These are phyloP conservation scores for Chrysina gloriosa DNA, from an alignment of 2,888 invertebrate species.

Conservation along the genomic window DNA sequence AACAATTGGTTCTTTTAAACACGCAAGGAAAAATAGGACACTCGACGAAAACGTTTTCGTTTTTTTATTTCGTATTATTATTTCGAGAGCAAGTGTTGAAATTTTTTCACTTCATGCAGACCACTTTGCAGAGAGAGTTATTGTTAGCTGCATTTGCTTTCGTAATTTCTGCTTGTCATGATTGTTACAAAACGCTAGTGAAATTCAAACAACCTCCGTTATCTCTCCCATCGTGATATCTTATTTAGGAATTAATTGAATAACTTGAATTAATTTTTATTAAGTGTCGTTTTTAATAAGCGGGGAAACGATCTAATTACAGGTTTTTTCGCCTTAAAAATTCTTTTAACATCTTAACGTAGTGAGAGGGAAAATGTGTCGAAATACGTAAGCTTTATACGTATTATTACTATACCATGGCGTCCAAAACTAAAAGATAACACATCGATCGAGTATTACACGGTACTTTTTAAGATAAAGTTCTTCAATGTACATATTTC, in stretches of 20 bases:
- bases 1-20: not conserved
- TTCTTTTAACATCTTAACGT: too few relatives aligned
- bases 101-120: slow-evolving; percentile 15
- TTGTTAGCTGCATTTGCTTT: slow-evolving; percentile 17
- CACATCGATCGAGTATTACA: too few relatives aligned
- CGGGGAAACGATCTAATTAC: too few relatives aligned
- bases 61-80: not conserved
- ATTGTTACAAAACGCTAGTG: slow-evolving; percentile 9
- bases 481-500: too few relatives aligned
- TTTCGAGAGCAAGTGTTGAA: slow-evolving; percentile 16
- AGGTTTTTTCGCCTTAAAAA: too few relatives aligned
- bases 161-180: slow-evolving; percentile 12
- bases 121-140: slow-evolving; percentile 16
- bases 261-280: slow-evolving; percentile 21
- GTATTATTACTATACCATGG: too few relatives aligned
- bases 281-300: too few relatives aligned
- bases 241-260: slow-evolving; percentile 16
- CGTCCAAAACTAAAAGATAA: too few relatives aligned
- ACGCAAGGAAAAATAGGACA: not conserved
- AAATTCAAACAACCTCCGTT: not conserved
- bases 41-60: not conserved
- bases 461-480: too few relatives aligned
- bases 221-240: not conserved
- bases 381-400: too few relatives aligned
- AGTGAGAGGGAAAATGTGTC: too few relatives aligned